Evolutionary conservation across 2,888 invertebrate species (phyloP), one percentile per base, ranked within the genome.

Genomic region (Nymphalis urticae): DNA sequence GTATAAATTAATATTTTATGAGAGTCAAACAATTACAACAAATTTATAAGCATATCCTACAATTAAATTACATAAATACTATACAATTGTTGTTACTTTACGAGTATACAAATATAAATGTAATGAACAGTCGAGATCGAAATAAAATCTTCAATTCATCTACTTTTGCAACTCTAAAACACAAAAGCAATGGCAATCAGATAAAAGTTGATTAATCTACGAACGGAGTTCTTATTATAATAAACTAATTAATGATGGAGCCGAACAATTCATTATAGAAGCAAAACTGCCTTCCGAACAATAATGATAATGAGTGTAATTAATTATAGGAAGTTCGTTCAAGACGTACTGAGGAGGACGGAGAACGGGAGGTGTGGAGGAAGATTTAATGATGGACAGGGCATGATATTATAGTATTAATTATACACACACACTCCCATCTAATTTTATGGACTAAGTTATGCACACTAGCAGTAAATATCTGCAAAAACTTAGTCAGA

Each of bases 231-330:
- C 90, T 91, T 92, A 92, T 92, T 92, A 92, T 92, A 91, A 92
- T 91, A 92, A 92, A 92, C 92, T 92, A 92, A 92, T 92, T 92
- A 92, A 92, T 92, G 91, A 91, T 90, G 86, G 89, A 86, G 82
- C 58, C 85, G 89, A 90, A 91, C 92, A 91, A 92, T 92, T 92
- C 92, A 91, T 92, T 92, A 92, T 92, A 90, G 92, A 86, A 87
- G 91, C 91, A 90, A 89, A 92, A 92, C 92, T 92, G 92, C 91
- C 92, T 90, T 92, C 88, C 85, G 88, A 92, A 92, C 92, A 92
- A 91, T 92, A 92, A 92, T 92, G 91, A 92, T 92, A 92, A 92
- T 92, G 91, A 92, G 92, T 87, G 86, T 92, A 91, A 92, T 92
- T 92, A 92, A 92, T 92, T 92, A 92, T 91, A 86, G 90, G 89